Evolutionary conservation across 2,113 vertebrate genomes (phyloP).

Genomic region (Megaceryle maxima): DNA sequence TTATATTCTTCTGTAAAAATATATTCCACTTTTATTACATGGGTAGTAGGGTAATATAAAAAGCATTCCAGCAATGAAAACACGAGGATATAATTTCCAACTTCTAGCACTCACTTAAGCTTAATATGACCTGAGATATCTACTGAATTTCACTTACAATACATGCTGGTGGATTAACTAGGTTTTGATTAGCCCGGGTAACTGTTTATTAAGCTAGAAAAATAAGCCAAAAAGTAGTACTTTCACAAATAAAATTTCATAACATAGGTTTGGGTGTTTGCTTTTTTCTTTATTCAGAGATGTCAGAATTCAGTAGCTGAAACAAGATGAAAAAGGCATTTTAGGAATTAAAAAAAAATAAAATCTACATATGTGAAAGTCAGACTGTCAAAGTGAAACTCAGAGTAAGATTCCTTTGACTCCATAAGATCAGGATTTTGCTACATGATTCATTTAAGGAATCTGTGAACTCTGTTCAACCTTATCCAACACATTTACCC

Average conservation of each 20-base stretch:
- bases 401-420: not conserved
- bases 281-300: not conserved
- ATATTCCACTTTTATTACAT: not conserved
- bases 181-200: not conserved
- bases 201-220: not conserved
- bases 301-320: not conserved
- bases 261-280: not conserved
- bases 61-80: not conserved
- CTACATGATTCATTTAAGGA: not conserved
- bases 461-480: not conserved
- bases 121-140: not conserved
- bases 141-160: not conserved
- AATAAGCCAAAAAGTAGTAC: not conserved
- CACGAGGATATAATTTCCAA: not conserved
- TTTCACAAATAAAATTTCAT: not conserved
- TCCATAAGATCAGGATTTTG: not conserved
- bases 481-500: not conserved
- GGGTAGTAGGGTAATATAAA: not conserved
- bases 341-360: not conserved
- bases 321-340: not conserved
- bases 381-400: not conserved
- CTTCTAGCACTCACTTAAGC: not conserved
- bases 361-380: not conserved
- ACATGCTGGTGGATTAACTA: not conserved
- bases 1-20: not conserved